Conservation (phyloP, 1,140 invertebrate species). For the Brachystomella parvula region DNA sequence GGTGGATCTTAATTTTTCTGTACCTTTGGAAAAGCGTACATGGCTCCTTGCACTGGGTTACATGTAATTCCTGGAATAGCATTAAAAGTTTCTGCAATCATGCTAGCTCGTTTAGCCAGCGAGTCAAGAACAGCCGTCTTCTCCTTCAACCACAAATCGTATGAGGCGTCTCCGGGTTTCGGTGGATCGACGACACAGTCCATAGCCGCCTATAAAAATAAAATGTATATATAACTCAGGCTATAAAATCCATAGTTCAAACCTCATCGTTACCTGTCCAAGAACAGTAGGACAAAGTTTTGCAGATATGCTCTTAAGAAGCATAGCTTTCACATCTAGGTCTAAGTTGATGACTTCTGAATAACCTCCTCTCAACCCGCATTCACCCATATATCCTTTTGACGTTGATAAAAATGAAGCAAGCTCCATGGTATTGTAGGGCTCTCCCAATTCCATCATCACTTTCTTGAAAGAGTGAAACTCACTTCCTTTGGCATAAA, state of each 20-base stretch:
- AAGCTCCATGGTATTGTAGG: constrained; percentile 74
- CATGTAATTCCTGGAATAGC: constrained; percentile 26
- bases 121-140: constrained; percentile 50
- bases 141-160: constrained; percentile 46
- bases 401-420: constrained; percentile 93
- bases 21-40: constrained; percentile 35
- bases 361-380: constrained; percentile 53
- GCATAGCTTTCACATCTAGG: constrained; percentile 49
- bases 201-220: constrained; percentile 51
- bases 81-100: constrained; percentile 24
- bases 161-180: constrained; percentile 51
- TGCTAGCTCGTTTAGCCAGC: constrained; percentile 45
- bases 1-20: background rate
- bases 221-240: constrained; percentile 40
- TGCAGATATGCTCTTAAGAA: constrained; percentile 56
- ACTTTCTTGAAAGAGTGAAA: constrained; percentile 96
- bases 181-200: constrained; percentile 58
- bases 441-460: constrained; percentile 73
- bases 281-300: constrained; percentile 57
- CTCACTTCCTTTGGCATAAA: constrained; percentile 72
- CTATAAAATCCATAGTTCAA: constrained; percentile 1
- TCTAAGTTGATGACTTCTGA: constrained; percentile 57
- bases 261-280: constrained; percentile 54
- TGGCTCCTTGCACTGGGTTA: constrained; percentile 28
- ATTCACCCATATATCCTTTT: constrained; percentile 54